Evolutionary conservation across 1,140 invertebrate genomes (phyloP).

Genomic region (Sycophila sp.): DNA sequence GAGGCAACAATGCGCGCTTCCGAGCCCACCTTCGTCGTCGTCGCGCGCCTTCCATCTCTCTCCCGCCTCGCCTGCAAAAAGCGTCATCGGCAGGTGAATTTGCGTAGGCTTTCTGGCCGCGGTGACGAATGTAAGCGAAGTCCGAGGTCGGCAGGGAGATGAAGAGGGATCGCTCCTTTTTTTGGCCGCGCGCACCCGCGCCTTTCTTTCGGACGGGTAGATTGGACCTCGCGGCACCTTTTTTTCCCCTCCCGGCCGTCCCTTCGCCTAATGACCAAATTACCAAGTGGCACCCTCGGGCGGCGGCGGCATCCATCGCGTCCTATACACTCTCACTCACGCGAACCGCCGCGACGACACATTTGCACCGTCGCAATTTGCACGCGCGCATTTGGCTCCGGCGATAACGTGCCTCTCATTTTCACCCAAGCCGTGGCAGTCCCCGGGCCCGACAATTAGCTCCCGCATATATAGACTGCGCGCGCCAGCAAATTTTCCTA

Average conservation of each 20-base stretch:
- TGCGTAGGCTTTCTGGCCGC: constrained; percentile 25
- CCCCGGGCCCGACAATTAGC: too few species aligned
- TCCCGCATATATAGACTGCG: background rate
- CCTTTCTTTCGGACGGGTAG: too few species aligned
- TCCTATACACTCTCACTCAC: background rate
- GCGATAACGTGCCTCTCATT: too few species aligned
- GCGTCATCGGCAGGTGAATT: background rate
- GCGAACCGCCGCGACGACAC: background rate
- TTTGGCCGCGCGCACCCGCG: background rate
- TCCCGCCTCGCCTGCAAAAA: background rate
- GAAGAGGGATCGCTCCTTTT: background rate
- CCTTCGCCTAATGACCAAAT: constrained; percentile 12
- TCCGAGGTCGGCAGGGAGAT: too few species aligned
- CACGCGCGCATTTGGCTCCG: too few species aligned
- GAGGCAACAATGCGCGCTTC: background rate
- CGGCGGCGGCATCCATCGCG: background rate
- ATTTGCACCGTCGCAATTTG: background rate
- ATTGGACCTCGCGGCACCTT: background rate
- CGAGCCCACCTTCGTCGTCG: background rate
- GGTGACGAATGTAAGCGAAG: too few species aligned
- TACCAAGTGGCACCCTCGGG: background rate
- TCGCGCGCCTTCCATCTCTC: background rate
- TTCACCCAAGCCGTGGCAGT: too few species aligned
- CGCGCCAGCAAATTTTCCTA: constrained; percentile 25
- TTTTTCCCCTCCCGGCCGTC: background rate